phyloP scores from a whole-genome alignment of 2,113 vertebrate species.

The Pleuronectes platessa region DNA sequence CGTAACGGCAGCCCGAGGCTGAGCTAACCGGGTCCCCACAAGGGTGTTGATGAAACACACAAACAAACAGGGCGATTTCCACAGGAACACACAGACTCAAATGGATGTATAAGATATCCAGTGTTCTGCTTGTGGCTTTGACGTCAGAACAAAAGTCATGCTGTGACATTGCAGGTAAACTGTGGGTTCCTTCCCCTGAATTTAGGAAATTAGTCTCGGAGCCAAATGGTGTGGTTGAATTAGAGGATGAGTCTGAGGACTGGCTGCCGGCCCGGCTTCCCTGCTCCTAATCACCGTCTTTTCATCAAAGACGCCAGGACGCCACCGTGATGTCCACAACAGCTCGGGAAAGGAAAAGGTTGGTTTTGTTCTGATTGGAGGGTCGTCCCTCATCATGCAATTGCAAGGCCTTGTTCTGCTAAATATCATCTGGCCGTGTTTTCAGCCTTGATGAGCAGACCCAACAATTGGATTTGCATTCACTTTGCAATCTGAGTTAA shows the following conservation, averaged over 20 bases:
- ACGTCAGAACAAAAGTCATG: neutral
- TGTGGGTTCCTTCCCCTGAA: neutral
- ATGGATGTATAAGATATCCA: neutral
- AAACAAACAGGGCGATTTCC: conserved; percentile 19
- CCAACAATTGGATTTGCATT: conserved; percentile 11
- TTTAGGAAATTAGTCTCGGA: neutral
- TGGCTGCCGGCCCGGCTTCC: conserved; percentile 9
- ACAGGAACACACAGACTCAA: neutral
- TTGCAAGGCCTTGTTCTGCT: conserved; percentile 35
- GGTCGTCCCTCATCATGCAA: conserved; percentile 39
- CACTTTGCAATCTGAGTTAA: conserved; percentile 12
- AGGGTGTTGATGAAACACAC: neutral
- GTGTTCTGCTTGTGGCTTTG: neutral
- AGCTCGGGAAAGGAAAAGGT: conserved; percentile 27
- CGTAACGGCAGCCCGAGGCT: conserved; percentile 30
- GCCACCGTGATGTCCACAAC: conserved; percentile 38
- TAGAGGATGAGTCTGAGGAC: neutral
- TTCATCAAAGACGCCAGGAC: conserved; percentile 38
- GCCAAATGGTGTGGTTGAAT: conserved; percentile 9
- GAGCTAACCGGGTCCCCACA: conserved; percentile 6
- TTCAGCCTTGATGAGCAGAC: conserved; percentile 25
- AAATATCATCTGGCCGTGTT: conserved; percentile 34
- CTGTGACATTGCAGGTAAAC: neutral
- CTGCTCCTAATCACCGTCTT: conserved; percentile 44
- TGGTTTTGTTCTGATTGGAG: conserved; percentile 46